These are phyloP conservation scores for Drosophila auraria DNA, from an alignment of 1,140 invertebrate species.

Conservation along the genomic window DNA sequence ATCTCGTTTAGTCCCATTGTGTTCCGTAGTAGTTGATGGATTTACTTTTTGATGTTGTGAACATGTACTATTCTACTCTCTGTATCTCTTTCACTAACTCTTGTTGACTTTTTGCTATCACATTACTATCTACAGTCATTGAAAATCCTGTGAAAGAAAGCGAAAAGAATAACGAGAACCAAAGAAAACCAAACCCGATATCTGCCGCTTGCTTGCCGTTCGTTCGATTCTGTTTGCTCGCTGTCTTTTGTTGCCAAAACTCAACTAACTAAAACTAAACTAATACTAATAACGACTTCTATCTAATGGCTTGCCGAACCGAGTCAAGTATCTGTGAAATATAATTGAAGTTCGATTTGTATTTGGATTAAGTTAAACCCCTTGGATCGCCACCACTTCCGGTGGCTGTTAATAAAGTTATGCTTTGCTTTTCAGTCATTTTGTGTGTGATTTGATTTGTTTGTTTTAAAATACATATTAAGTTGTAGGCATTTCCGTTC, in stretches of 20 bases:
- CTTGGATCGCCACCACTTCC: constrained; percentile 5
- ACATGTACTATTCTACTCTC: constrained; percentile 68
- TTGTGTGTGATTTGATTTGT: constrained; percentile 73
- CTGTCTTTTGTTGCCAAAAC: constrained; percentile 74
- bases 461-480: constrained; percentile 68
- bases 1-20: constrained; percentile 52
- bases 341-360: constrained; percentile 30
- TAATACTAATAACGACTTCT: constrained; percentile 23
- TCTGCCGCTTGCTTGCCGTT: constrained; percentile 75
- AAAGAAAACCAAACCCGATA: constrained; percentile 65
- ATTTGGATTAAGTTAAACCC: constrained; percentile 36
- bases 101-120: constrained; percentile 71
- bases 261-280: constrained; percentile 28
- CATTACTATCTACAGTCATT: constrained; percentile 52
- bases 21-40: constrained; percentile 80
- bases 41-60: constrained; percentile 85
- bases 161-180: constrained; percentile 35
- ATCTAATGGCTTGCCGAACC: constrained; percentile 46
- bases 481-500: constrained; percentile 54
- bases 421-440: constrained; percentile 51
- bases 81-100: constrained; percentile 66
- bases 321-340: constrained; percentile 65
- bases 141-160: constrained; percentile 53
- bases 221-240: constrained; percentile 71
- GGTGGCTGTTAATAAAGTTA: constrained; percentile 20